These are phyloP conservation scores for Drusus annulatus DNA, from an alignment of 1,140 invertebrate genomes.

Conservation along the genomic window DNA sequence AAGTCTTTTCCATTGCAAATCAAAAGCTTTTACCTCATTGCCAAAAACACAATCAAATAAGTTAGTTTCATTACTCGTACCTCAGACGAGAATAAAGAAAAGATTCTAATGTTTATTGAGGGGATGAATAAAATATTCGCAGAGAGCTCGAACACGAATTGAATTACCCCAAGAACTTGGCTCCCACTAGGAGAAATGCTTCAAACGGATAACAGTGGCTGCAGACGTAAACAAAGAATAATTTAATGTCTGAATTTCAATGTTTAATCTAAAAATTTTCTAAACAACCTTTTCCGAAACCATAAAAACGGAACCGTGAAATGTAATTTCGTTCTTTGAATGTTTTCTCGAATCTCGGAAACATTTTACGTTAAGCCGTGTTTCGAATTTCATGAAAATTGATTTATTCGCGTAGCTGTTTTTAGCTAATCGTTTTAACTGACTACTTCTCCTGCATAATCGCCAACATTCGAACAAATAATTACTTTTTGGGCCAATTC, in stretches of 20 bases:
- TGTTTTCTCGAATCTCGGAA: too few species aligned
- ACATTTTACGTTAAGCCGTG: too few species aligned
- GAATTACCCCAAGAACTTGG: conserved; percentile 1
- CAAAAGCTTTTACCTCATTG: too few species aligned
- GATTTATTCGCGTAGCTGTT: too few species aligned
- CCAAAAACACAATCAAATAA: conserved; percentile 13
- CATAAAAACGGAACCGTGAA: too few species aligned
- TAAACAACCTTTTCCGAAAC: not conserved
- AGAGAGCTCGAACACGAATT: conserved; percentile 20
- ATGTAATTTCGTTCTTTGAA: too few species aligned
- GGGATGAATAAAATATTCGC: conserved; percentile 27
- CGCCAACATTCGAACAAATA: too few species aligned
- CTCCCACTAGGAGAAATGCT: not conserved
- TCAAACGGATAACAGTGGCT: conserved; percentile 6
- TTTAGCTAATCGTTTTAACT: too few species aligned
- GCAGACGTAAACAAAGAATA: conserved; percentile 25
- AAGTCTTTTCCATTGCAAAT: too few species aligned
- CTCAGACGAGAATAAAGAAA: conserved; percentile 2
- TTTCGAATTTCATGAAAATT: too few species aligned
- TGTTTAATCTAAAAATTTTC: not conserved
- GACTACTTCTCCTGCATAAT: too few species aligned
- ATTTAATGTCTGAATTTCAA: conserved; percentile 24
- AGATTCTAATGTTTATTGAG: conserved; percentile 25
- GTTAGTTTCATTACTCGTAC: not conserved
- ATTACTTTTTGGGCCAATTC: too few species aligned